Conservation (phyloP, 2,113 vertebrate genomes). For the Upupa epops region DNA sequence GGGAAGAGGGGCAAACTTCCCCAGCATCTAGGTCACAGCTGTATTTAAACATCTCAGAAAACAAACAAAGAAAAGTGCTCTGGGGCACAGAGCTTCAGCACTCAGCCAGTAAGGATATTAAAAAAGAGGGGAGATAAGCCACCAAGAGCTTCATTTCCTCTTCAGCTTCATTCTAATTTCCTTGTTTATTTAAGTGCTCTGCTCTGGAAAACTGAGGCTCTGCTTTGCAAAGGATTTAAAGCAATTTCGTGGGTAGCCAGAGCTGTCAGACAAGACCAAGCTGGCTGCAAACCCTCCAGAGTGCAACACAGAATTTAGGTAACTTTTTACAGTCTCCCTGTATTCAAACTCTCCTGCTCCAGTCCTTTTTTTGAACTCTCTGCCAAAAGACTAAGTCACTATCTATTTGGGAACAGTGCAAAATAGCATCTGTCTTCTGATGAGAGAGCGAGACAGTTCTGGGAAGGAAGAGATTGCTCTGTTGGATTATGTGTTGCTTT, state of each 20-base stretch:
- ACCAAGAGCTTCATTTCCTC: constrained; percentile 58
- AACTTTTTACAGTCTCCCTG: not conserved
- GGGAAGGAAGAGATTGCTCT: not conserved
- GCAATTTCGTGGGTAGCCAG: not conserved
- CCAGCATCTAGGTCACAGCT: constrained; percentile 53
- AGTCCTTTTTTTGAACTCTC: not conserved
- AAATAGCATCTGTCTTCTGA: not conserved
- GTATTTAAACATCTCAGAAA: constrained; percentile 47
- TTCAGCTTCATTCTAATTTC: constrained; percentile 56
- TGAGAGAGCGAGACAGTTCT: not conserved
- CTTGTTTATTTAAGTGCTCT: constrained; percentile 50
- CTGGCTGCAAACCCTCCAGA: not conserved
- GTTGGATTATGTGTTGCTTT: not conserved
- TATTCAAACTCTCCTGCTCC: not conserved
- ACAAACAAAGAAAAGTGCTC: constrained; percentile 38
- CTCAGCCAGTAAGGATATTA: constrained; percentile 61
- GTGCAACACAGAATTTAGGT: not conserved
- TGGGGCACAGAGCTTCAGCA: constrained; percentile 34
- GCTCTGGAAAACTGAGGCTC: constrained; percentile 33
- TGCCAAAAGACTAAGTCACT: not conserved
- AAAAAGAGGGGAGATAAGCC: constrained; percentile 55
- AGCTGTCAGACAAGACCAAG: not conserved
- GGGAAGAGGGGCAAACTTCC: not conserved
- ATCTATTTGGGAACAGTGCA: not conserved
- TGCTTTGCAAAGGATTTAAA: constrained; percentile 25